phyloP scores from a whole-genome alignment of 2,888 invertebrate species.

The Trichogramma evanescens region DNA sequence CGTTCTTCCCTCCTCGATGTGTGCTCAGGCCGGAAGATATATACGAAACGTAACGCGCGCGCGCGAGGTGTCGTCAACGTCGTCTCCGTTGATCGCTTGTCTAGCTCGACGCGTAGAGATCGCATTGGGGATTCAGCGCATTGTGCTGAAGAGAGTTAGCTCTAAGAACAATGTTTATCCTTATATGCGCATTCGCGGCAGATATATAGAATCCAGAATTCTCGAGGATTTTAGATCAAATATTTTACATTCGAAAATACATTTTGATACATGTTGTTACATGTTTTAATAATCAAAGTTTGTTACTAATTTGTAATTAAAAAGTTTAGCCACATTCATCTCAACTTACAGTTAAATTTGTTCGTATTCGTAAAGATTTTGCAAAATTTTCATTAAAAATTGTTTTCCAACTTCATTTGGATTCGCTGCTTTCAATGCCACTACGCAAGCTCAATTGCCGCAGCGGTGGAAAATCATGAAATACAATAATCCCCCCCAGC shows the following conservation, averaged over 20 bases:
- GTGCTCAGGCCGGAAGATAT: too few relatives aligned
- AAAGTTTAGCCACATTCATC: too few relatives aligned
- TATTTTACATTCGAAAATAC: background rate
- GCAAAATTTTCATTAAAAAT: background rate
- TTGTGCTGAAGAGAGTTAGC: slow-evolving; percentile 21
- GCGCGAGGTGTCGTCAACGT: slow-evolving; percentile 8
- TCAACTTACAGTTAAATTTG: too few relatives aligned
- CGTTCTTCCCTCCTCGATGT: background rate
- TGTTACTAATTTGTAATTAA: too few relatives aligned
- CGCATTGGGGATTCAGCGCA: slow-evolving; percentile 19
- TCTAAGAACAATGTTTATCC: slow-evolving; percentile 22
- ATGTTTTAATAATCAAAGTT: background rate
- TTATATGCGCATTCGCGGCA: slow-evolving; percentile 4
- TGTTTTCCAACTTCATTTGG: slow-evolving; percentile 2
- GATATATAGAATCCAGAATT: slow-evolving; percentile 4
- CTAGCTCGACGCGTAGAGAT: slow-evolving; percentile 7
- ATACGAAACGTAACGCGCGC: too few relatives aligned
- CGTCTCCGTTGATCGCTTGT: slow-evolving; percentile 13
- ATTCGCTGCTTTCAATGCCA: slow-evolving; percentile 6
- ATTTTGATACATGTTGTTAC: background rate
- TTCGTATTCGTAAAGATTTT: too few relatives aligned
- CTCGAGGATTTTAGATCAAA: background rate
- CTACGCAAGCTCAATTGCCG: background rate
- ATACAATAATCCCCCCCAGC: slow-evolving; percentile 12
- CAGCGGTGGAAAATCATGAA: background rate